Conservation (phyloP, 2,797 vertebrate species). For the Buphagus erythrorhynchus region DNA sequence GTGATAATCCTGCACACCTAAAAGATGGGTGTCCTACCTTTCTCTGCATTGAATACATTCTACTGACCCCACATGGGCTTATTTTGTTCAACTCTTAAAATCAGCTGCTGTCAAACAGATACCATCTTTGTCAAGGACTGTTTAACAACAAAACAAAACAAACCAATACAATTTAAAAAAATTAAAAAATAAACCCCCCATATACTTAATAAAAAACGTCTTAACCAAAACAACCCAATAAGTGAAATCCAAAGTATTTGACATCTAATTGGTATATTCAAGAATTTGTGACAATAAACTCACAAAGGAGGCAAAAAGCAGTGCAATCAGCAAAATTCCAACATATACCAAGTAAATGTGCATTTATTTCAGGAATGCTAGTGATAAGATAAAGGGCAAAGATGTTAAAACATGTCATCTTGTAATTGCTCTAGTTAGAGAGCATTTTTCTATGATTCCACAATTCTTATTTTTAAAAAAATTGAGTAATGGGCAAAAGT, state of each 20-base stretch:
- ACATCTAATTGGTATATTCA: background rate
- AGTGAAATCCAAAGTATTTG: background rate
- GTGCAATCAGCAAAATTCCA: background rate
- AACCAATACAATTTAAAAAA: background rate
- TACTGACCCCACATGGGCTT: background rate
- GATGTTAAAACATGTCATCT: background rate
- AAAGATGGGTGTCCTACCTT: background rate
- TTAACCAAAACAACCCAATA: background rate
- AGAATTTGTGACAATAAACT: background rate
- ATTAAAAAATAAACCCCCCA: accelerated
- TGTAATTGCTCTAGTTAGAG: background rate
- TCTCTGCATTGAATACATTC: background rate
- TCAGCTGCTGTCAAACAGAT: background rate
- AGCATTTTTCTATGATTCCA: background rate
- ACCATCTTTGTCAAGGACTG: background rate
- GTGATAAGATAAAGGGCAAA: background rate
- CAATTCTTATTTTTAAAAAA: background rate
- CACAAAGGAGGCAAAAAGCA: background rate
- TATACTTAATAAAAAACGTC: background rate
- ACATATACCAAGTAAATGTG: background rate
- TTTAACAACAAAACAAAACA: background rate
- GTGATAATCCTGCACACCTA: background rate
- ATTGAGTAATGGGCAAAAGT: background rate
- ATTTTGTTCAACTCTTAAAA: background rate
- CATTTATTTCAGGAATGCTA: background rate